Conservation (phyloP, 2,797 vertebrate species). For the Agapornis canus region DNA sequence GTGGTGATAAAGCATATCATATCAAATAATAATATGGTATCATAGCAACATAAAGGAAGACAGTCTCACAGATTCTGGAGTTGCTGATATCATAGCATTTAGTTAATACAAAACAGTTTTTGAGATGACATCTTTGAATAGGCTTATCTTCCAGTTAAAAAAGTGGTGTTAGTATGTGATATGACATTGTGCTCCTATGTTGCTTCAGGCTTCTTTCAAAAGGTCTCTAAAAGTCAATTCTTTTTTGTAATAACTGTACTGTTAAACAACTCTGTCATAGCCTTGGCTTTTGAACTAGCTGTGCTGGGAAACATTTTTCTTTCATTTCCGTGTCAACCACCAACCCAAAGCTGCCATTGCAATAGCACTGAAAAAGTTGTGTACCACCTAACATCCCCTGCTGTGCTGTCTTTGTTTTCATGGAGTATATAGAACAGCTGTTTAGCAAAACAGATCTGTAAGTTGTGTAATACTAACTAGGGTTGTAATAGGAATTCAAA, state of each 20-base stretch:
- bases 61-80: neutral
- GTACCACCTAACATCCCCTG: neutral
- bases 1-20: neutral
- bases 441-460: neutral
- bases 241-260: neutral
- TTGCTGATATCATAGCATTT: neutral
- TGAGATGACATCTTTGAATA: neutral
- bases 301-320: constrained; percentile 52
- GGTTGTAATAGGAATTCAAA: neutral
- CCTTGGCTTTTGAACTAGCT: neutral
- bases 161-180: neutral
- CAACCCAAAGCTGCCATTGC: neutral
- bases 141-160: constrained; percentile 14
- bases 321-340: constrained; percentile 34
- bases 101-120: constrained; percentile 8
- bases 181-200: neutral
- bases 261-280: constrained; percentile 27
- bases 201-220: neutral
- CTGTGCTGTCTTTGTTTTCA: neutral
- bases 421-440: neutral
- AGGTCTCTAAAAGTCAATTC: neutral
- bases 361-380: constrained; percentile 13
- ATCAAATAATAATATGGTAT: constrained; percentile 28
- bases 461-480: neutral
- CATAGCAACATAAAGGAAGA: constrained; percentile 42